Evolutionary conservation across 1,140 invertebrate genomes (phyloP).

Genomic region (Gryllus bimaculatus): DNA sequence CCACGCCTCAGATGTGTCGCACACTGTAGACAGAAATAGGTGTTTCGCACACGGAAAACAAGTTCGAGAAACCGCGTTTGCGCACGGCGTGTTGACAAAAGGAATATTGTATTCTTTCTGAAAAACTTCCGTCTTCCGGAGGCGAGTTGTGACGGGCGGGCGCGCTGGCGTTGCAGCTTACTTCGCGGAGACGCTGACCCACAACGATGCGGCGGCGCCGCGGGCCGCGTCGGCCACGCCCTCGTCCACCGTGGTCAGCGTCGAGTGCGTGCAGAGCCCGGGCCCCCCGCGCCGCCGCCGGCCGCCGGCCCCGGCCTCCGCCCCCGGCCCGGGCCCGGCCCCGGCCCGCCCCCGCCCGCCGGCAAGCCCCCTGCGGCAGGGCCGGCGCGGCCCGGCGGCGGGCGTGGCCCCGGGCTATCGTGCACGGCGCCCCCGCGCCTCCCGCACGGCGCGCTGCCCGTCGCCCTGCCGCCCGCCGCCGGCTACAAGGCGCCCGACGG

Average conservation of each 20-base stretch:
- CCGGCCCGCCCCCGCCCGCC: constrained; percentile 6
- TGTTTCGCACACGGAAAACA: no score
- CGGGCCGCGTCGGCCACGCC: constrained; percentile 35
- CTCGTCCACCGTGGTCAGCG: neutral
- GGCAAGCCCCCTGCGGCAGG: constrained; percentile 12
- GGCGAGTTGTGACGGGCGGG: neutral
- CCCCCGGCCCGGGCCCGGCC: neutral
- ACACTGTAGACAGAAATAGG: no score
- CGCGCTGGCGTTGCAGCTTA: constrained; percentile 34
- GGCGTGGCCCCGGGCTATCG: neutral
- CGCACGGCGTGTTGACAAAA: no score
- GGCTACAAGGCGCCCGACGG: constrained; percentile 8
- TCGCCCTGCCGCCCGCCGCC: constrained; percentile 11
- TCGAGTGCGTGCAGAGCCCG: neutral
- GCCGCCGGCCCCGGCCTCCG: neutral
- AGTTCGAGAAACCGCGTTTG: no score
- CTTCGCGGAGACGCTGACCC: constrained; percentile 46
- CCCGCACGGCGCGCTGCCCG: constrained; percentile 10
- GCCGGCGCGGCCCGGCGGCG: neutral
- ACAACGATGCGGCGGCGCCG: constrained; percentile 39
- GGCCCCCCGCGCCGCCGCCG: neutral
- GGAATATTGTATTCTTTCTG: no score
- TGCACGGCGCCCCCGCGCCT: neutral
- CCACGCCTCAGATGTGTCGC: no score
- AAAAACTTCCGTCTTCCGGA: neutral